These are phyloP conservation scores for Carabus problematicus DNA, from an alignment of 2,888 invertebrate species.

Conservation along the genomic window DNA sequence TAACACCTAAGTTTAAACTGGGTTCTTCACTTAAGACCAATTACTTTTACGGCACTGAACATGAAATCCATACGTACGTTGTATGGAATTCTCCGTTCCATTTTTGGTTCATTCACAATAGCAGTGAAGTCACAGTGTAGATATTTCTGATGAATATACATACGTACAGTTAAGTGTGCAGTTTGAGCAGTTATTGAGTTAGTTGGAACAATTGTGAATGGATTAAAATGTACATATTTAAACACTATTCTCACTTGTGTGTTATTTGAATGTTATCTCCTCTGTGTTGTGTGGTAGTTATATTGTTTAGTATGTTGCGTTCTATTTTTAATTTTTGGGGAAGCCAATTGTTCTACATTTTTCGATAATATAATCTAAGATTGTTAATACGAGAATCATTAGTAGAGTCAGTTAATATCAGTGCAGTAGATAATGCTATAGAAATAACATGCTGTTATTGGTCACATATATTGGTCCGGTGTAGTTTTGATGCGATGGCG, in stretches of 20 bases:
- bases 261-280: conserved; percentile 40
- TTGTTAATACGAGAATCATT: too few species aligned
- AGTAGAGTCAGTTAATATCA: too few species aligned
- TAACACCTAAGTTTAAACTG: conserved; percentile 15
- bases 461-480: too few species aligned
- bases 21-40: conserved; percentile 15
- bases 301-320: conserved; percentile 43
- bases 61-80: conserved; percentile 13
- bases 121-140: background rate
- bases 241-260: conserved; percentile 39
- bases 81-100: conserved; percentile 20
- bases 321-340: conserved; percentile 50
- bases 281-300: conserved; percentile 43
- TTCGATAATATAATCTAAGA: conserved; percentile 2
- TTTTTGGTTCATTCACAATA: conserved; percentile 26
- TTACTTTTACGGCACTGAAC: conserved; percentile 18
- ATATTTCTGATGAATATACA: background rate
- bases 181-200: background rate
- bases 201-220: conserved; percentile 24
- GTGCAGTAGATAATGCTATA: too few species aligned
- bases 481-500: too few species aligned
- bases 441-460: too few species aligned
- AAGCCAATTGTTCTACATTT: conserved; percentile 51
- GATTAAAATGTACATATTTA: conserved; percentile 38
- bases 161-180: background rate